Conservation (phyloP, 2,113 vertebrate genomes). For the Menura novaehollandiae region DNA sequence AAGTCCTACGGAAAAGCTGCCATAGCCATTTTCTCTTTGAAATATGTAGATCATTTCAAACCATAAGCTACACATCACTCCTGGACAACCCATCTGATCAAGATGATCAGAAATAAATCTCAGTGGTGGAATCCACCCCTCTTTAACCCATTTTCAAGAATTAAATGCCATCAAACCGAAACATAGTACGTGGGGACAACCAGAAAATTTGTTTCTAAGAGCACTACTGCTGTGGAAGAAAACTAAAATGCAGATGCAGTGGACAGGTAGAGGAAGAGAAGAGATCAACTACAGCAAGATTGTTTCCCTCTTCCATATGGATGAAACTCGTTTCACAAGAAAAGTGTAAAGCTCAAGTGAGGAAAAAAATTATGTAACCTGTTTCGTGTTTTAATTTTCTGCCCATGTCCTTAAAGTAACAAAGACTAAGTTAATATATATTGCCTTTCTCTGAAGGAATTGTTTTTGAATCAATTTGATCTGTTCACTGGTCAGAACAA, state of each 20-base stretch:
- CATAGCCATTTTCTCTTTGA: background rate
- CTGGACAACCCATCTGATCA: background rate
- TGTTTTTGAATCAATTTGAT: background rate
- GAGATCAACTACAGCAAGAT: background rate
- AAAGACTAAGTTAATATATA: background rate
- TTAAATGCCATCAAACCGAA: background rate
- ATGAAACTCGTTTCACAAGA: background rate
- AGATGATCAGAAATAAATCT: background rate
- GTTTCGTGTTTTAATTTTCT: background rate
- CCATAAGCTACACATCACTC: background rate
- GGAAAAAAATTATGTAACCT: background rate
- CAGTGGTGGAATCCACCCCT: background rate
- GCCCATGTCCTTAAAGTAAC: background rate
- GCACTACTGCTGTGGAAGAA: background rate
- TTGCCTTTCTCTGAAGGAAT: background rate
- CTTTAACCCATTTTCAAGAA: background rate
- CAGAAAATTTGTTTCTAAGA: background rate
- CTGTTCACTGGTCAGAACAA: background rate
- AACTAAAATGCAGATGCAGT: background rate
- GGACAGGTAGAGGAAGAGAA: background rate
- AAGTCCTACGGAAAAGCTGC: background rate
- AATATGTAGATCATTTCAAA: background rate
- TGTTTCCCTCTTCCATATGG: background rate
- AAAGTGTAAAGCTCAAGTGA: background rate
- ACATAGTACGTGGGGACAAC: background rate